Evolutionary conservation across 2,888 invertebrate species (phyloP).

Genomic region (Nysson spinosus): DNA sequence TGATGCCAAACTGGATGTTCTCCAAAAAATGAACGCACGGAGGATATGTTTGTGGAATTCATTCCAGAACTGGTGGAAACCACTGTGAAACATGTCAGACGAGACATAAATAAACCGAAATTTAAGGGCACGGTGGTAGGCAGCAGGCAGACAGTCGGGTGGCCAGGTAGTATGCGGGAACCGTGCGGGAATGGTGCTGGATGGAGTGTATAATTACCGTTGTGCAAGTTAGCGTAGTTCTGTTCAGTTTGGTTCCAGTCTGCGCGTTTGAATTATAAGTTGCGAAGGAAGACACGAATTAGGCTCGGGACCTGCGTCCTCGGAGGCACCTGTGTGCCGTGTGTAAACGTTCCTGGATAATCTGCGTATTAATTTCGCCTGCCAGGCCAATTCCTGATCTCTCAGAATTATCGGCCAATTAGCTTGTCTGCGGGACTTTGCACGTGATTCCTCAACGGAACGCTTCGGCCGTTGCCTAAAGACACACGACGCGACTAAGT

Average conservation of each 20-base stretch:
- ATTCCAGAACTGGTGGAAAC: constrained; percentile 42
- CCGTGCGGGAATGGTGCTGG: constrained; percentile 57
- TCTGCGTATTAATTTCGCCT: constrained; percentile 55
- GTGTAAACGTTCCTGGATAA: constrained; percentile 46
- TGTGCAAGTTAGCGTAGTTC: constrained; percentile 74
- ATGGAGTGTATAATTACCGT: constrained; percentile 77
- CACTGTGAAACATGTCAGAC: constrained; percentile 44
- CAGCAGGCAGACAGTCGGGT: constrained; percentile 44
- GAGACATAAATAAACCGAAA: constrained; percentile 74
- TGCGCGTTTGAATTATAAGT: constrained; percentile 77
- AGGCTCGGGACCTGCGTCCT: constrained; percentile 60
- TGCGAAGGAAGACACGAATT: constrained; percentile 76
- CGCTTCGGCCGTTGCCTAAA: too few species aligned
- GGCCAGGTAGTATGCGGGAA: constrained; percentile 9
- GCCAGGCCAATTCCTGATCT: constrained; percentile 31
- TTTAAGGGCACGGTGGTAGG: constrained; percentile 72
- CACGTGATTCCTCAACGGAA: too few species aligned
- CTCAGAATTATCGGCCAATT: constrained; percentile 50
- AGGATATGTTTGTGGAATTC: constrained; percentile 34
- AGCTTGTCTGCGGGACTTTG: constrained; percentile 36
- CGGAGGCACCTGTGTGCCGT: constrained; percentile 31
- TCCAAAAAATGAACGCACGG: constrained; percentile 6
- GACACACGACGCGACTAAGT: too few species aligned
- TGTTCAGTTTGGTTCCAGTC: constrained; percentile 76
- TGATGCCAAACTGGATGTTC: too few species aligned